phyloP scores from a whole-genome alignment of 1,140 invertebrate genomes.

The Zaprionus davidi region DNA sequence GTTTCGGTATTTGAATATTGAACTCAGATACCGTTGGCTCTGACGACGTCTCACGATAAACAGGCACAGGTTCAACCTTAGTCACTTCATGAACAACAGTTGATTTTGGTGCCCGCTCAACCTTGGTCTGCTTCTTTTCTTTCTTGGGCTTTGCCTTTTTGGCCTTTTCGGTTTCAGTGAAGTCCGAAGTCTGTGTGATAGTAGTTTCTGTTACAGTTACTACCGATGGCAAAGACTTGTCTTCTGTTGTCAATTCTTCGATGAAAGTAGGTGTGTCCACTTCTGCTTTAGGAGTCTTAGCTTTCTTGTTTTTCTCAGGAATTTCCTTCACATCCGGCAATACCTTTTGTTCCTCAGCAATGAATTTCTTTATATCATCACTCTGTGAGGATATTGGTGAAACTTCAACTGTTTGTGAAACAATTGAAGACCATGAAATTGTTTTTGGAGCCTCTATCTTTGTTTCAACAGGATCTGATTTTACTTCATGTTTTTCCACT shows the following conservation, averaged over 20 bases:
- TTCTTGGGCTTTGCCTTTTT: conserved; percentile 51
- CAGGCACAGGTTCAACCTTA: conserved; percentile 2
- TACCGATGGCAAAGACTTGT: background rate
- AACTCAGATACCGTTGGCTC: conserved; percentile 39
- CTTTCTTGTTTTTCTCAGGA: background rate
- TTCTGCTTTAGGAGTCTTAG: background rate
- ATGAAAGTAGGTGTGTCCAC: background rate
- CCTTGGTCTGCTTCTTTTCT: conserved; percentile 33
- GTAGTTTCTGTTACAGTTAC: background rate
- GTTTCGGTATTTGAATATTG: conserved; percentile 53
- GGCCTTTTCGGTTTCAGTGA: conserved; percentile 19
- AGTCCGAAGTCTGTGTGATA: background rate
- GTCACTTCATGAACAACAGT: conserved; percentile 14
- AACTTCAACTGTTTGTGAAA: conserved; percentile 14
- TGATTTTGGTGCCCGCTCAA: background rate
- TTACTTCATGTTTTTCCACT: background rate
- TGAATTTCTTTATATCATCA: background rate
- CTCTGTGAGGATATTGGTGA: background rate
- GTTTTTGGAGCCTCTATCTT: background rate
- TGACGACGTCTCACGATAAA: background rate
- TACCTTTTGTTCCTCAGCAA: conserved; percentile 11
- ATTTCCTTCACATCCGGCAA: conserved; percentile 5
- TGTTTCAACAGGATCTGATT: background rate
- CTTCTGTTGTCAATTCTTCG: background rate
- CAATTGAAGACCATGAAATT: conserved; percentile 55